These are phyloP conservation scores for Ommatoiulus sabulosus DNA, from an alignment of 2,888 invertebrate species.

Conservation along the genomic window DNA sequence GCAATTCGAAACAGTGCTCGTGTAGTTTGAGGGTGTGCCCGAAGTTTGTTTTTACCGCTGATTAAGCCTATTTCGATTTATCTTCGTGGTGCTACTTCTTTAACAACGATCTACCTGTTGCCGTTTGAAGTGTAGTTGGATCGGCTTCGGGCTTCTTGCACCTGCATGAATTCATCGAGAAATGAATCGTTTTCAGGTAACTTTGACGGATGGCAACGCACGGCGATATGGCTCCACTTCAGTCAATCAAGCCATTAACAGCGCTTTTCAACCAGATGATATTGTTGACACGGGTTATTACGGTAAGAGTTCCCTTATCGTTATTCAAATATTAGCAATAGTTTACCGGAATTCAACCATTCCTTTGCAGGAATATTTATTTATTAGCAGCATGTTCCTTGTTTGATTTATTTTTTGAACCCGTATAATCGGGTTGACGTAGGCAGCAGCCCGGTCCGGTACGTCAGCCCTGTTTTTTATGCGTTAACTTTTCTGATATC, in stretches of 20 bases:
- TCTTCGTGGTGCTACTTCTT: neutral
- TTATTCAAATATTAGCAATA: neutral
- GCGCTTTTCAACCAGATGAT: conserved; percentile 22
- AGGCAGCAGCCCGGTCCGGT: neutral
- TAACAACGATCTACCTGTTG: neutral
- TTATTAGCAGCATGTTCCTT: neutral
- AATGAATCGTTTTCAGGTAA: conserved; percentile 55
- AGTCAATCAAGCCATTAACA: conserved; percentile 42
- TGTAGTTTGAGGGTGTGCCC: neutral
- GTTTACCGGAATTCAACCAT: neutral
- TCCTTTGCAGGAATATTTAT: neutral
- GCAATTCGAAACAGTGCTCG: neutral
- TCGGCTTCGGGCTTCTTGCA: neutral
- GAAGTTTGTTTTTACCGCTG: conserved; percentile 6
- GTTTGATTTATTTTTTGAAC: neutral
- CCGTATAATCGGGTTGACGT: neutral
- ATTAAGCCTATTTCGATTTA: conserved; percentile 27
- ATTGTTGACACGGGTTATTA: conserved; percentile 57
- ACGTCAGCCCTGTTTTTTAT: conserved; percentile 38
- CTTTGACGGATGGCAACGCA: neutral
- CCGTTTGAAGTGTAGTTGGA: neutral
- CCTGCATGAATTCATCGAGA: conserved; percentile 45
- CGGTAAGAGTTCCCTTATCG: conserved; percentile 30
- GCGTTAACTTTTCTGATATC: conserved; percentile 25
- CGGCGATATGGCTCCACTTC: conserved; percentile 52